These are phyloP conservation scores for Pseudomugil gertrudae DNA, from an alignment of 2,797 vertebrate genomes.

Conservation along the genomic window DNA sequence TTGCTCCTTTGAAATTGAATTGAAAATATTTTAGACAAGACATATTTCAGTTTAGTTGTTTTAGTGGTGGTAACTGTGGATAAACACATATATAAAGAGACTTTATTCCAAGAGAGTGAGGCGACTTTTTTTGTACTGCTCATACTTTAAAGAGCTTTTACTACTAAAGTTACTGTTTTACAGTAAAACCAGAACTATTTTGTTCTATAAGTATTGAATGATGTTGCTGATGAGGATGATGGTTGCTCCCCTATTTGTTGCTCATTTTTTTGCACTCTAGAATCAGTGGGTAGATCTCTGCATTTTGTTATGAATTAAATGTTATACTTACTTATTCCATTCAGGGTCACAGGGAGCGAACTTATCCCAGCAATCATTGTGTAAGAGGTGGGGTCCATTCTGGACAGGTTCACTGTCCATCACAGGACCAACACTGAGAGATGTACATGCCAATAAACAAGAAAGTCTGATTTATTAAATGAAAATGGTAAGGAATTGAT, in stretches of 20 bases:
- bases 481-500: slow-evolving; percentile 2
- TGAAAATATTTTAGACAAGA: neutral
- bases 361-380: no score
- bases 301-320: neutral
- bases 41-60: neutral
- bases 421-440: no score
- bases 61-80: neutral
- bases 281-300: neutral
- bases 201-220: no score
- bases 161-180: no score
- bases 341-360: no score
- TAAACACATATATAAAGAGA: neutral
- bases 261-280: neutral
- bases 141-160: neutral
- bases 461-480: neutral
- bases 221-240: no score
- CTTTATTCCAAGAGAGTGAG: neutral
- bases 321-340: no score
- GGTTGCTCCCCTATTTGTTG: no score
- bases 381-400: no score
- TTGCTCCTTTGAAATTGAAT: neutral
- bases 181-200: no score
- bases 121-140: neutral
- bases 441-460: no score
- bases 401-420: no score